Evolutionary conservation across 2,888 invertebrate species (phyloP).

Genomic region (Metallyticus violacea): DNA sequence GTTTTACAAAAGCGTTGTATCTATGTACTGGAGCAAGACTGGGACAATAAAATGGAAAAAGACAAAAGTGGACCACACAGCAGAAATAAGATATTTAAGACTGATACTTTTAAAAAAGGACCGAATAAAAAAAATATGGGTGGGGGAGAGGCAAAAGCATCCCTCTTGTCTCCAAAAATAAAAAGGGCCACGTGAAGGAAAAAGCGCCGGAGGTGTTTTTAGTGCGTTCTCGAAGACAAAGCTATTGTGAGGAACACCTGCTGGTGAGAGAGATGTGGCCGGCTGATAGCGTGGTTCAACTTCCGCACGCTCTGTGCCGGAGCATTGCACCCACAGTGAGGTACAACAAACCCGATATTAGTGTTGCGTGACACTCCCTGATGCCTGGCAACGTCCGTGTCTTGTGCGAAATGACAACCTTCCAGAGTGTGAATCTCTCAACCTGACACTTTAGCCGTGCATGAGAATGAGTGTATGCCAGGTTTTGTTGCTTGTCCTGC

Average conservation of each 20-base stretch:
- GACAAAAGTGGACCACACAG: neutral
- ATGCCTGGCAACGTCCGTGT: no score
- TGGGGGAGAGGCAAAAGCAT: no score
- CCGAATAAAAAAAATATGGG: no score
- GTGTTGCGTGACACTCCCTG: neutral
- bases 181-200: neutral
- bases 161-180: no score
- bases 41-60: neutral
- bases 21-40: no score
- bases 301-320: neutral
- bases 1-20: no score
- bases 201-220: neutral
- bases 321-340: neutral
- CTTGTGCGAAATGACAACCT: no score
- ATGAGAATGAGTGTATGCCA: no score
- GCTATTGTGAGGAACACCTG: neutral
- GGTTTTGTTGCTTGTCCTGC: no score
- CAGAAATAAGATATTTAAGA: neutral
- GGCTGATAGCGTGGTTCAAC: neutral
- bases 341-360: neutral
- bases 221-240: neutral
- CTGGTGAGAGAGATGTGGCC: neutral
- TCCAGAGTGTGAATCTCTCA: no score
- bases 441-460: no score
- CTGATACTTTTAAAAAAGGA: neutral